Evolutionary conservation across 2,888 invertebrate genomes (phyloP).

Genomic region (Yponomeuta evonymella): DNA sequence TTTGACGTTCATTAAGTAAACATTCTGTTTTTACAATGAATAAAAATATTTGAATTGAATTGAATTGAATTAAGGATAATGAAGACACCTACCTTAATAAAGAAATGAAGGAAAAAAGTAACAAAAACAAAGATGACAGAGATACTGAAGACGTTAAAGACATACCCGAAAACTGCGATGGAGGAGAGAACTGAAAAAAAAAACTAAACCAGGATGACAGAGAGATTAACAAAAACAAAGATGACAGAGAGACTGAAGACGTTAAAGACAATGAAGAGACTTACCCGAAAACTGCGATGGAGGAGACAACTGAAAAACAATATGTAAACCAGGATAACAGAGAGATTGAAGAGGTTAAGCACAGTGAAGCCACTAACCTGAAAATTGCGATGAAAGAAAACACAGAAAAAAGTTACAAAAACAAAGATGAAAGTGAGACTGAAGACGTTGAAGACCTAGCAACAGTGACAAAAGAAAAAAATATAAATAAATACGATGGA

Average conservation of each 20-base stretch:
- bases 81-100: background rate
- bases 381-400: conserved; percentile 1
- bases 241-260: too few species aligned
- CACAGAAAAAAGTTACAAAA: background rate
- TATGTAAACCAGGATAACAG: conserved; percentile 1
- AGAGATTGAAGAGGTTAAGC: conserved; percentile 1
- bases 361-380: conserved; percentile 4
- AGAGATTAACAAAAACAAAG: background rate
- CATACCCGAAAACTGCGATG: conserved; percentile 6
- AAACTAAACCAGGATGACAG: background rate
- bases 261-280: background rate
- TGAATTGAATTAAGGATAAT: too few species aligned
- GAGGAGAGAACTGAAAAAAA: conserved; percentile 4
- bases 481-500: conserved; percentile 5
- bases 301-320: conserved; percentile 1
- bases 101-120: too few species aligned
- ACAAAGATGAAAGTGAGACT: conserved; percentile 6
- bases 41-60: too few species aligned
- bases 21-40: too few species aligned
- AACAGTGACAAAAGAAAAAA: conserved; percentile 2
- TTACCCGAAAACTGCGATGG: conserved; percentile 7
- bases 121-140: too few species aligned
- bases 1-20: too few species aligned
- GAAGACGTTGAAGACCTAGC: conserved; percentile 1
- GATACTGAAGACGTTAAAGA: too few species aligned